A percentile compares a stretch with the other conserved stretches of the same genome.
phyloP scores from a whole-genome alignment of 1,140 invertebrate species.

The Rhopalosiphum padi region DNA sequence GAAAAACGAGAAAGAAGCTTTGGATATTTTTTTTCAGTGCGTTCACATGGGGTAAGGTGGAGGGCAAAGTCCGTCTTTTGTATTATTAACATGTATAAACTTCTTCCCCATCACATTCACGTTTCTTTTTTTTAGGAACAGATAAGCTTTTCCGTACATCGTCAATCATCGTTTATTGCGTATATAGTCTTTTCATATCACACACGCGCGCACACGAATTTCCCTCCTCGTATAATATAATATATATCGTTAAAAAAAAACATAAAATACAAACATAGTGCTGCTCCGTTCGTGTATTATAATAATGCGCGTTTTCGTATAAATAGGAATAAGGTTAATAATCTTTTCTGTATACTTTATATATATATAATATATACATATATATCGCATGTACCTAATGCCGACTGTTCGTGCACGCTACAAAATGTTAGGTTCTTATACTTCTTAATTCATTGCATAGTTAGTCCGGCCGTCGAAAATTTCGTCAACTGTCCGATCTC shows the following conservation, averaged over 20 bases:
- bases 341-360: not conserved
- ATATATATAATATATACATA: too few relatives aligned
- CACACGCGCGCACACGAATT: not conserved
- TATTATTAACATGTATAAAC: conserved; percentile 52
- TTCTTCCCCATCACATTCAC: not conserved
- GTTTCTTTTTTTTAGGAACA: conserved; percentile 28
- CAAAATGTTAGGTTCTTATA: not conserved
- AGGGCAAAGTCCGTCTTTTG: conserved; percentile 47
- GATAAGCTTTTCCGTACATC: conserved; percentile 53
- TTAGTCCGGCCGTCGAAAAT: not conserved
- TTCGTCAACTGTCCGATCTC: not conserved
- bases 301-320: not conserved
- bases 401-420: not conserved
- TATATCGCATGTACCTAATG: not conserved
- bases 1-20: conserved; percentile 31
- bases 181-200: not conserved
- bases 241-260: conserved; percentile 35
- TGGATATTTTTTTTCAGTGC: conserved; percentile 7
- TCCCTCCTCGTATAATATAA: conserved; percentile 5
- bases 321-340: not conserved
- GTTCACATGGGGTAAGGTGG: not conserved
- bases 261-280: not conserved
- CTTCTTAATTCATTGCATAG: not conserved
- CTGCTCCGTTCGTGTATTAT: not conserved
- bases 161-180: conserved; percentile 56